Conservation (phyloP, 1,140 invertebrate species). For the Heterodera schachtii region DNA sequence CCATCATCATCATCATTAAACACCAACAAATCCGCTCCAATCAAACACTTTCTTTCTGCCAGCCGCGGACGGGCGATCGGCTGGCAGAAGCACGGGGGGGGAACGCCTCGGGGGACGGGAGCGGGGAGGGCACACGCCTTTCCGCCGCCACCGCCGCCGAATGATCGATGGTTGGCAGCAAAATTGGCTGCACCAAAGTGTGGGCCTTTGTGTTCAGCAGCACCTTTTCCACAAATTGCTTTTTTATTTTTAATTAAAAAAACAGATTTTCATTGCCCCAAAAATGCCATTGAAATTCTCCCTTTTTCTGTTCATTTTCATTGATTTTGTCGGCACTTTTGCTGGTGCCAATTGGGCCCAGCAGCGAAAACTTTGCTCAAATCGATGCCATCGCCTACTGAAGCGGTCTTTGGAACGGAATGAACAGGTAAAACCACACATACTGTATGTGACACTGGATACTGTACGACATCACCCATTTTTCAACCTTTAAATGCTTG, state of each 20-base stretch:
- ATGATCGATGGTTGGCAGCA: too few relatives aligned
- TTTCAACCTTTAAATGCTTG: too few relatives aligned
- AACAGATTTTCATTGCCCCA: background rate
- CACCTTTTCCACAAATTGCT: too few relatives aligned
- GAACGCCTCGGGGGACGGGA: background rate
- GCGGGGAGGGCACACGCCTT: background rate
- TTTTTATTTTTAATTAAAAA: background rate
- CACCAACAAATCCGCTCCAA: background rate
- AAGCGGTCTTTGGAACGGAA: constrained; percentile 22
- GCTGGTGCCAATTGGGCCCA: background rate
- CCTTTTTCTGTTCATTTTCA: background rate
- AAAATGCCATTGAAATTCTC: background rate
- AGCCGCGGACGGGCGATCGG: background rate
- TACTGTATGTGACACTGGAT: too few relatives aligned
- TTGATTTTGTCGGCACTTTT: background rate
- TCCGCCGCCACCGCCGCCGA: background rate
- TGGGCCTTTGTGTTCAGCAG: too few relatives aligned
- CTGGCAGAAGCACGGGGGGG: background rate
- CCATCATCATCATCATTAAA: background rate
- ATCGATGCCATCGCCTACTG: constrained; percentile 19
- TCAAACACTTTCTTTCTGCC: background rate
- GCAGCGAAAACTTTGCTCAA: constrained; percentile 8
- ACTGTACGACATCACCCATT: too few relatives aligned
- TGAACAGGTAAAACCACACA: background rate
- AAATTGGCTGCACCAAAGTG: too few relatives aligned